These are phyloP conservation scores for Scopus umbretta DNA, from an alignment of 2,113 vertebrate species.

Conservation along the genomic window DNA sequence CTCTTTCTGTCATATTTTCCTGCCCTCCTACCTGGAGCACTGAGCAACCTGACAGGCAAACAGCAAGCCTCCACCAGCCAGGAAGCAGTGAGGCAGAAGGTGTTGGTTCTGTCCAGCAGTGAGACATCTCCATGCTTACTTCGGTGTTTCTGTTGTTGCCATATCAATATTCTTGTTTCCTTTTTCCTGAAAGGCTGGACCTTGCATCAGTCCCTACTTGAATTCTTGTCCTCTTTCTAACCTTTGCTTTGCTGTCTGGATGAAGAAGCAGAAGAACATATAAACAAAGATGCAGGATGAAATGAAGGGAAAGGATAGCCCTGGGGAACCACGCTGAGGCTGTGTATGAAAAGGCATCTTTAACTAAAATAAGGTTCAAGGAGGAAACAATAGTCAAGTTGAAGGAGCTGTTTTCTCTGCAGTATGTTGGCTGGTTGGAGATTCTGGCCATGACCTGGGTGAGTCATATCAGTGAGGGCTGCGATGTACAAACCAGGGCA, in stretches of 20 bases:
- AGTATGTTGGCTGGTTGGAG: not conserved
- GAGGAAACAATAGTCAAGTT: not conserved
- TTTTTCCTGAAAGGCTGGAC: not conserved
- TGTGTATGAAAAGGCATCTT: not conserved
- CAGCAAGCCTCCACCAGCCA: not conserved
- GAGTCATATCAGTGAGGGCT: not conserved
- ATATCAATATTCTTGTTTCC: not conserved
- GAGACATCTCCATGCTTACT: not conserved
- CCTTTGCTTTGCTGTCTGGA: not conserved
- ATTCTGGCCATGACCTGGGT: not conserved
- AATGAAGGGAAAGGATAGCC: not conserved
- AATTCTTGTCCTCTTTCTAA: not conserved
- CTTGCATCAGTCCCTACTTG: not conserved
- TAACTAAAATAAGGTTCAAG: not conserved
- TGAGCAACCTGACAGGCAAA: not conserved
- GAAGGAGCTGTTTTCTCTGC: not conserved
- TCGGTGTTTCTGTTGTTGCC: not conserved
- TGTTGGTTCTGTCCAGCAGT: not conserved
- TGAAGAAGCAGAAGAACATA: not conserved
- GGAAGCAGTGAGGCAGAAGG: not conserved
- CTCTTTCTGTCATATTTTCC: not conserved
- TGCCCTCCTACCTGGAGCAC: not conserved
- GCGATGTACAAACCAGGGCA: not conserved
- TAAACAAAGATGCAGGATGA: not conserved
- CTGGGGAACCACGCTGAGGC: not conserved